These are phyloP conservation scores for Etheostoma spectabile DNA, from an alignment of 2,113 vertebrate genomes.

Conservation along the genomic window DNA sequence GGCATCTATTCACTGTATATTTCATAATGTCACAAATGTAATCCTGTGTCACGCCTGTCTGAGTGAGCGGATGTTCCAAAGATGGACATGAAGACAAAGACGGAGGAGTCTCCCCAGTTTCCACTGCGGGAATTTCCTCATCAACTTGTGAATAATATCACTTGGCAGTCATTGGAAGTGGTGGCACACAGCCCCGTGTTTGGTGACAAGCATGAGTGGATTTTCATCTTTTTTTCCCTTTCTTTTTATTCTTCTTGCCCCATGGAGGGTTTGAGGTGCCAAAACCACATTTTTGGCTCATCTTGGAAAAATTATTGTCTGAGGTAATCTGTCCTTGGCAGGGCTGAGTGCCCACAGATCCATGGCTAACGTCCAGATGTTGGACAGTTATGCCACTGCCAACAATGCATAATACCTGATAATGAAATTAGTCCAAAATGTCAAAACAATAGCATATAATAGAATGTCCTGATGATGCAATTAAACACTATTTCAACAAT, in stretches of 20 bases:
- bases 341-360: conserved; percentile 60
- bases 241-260: background rate
- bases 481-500: background rate
- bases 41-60: conserved; percentile 21
- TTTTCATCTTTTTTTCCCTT: conserved; percentile 23
- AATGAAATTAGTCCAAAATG: conserved; percentile 9
- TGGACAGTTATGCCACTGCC: background rate
- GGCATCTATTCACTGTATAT: conserved; percentile 8
- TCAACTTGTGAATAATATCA: conserved; percentile 49
- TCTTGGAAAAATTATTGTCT: conserved; percentile 56
- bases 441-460: background rate
- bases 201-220: conserved; percentile 47
- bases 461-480: conserved; percentile 19
- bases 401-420: conserved; percentile 3
- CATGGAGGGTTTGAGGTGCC: conserved; percentile 39
- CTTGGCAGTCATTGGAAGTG: conserved; percentile 57
- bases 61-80: conserved; percentile 23
- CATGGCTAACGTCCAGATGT: conserved; percentile 53
- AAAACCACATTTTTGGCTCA: conserved; percentile 62
- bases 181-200: conserved; percentile 44
- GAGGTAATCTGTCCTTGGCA: conserved; percentile 67
- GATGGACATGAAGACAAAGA: conserved; percentile 37
- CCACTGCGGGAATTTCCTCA: conserved; percentile 65
- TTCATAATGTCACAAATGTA: conserved; percentile 29
- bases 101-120: conserved; percentile 50